Conservation (phyloP, 2,888 invertebrate genomes). For the Ethmia dodecea region DNA sequence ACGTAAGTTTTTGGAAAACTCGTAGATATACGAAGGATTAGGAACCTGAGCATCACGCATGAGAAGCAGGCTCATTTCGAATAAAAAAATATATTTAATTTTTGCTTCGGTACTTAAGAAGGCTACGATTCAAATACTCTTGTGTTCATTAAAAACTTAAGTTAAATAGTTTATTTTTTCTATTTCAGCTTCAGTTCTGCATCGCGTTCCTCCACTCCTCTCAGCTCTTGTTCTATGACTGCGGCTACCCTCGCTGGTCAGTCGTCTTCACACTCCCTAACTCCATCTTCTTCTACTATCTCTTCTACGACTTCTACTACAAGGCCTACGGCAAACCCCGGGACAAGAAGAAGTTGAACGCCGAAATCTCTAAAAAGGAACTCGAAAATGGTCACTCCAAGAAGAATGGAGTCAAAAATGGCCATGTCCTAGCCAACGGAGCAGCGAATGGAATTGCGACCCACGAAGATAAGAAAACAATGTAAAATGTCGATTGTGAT, state of each 20-base stretch:
- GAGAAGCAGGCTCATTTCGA: too few relatives aligned
- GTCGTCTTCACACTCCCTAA: slow-evolving; percentile 91
- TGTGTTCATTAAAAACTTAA: too few relatives aligned
- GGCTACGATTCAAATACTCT: too few relatives aligned
- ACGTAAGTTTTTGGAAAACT: too few relatives aligned
- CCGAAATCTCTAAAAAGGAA: slow-evolving; percentile 19
- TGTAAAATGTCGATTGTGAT: slow-evolving; percentile 1
- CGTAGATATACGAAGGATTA: too few relatives aligned
- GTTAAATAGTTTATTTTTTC: too few relatives aligned
- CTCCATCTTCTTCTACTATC: slow-evolving; percentile 93
- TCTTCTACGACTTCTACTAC: slow-evolving; percentile 95
- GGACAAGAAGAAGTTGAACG: slow-evolving; percentile 28
- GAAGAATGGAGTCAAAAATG: slow-evolving; percentile 28
- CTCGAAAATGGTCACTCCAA: slow-evolving; percentile 32
- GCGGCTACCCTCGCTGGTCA: slow-evolving; percentile 92
- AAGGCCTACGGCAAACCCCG: slow-evolving; percentile 80
- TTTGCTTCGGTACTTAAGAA: too few relatives aligned
- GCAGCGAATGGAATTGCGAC: slow-evolving; percentile 27
- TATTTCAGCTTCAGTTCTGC: slow-evolving; percentile 92
- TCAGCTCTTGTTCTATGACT: slow-evolving; percentile 90
- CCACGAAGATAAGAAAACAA: slow-evolving; percentile 17
- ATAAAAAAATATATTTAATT: too few relatives aligned
- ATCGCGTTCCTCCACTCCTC: slow-evolving; percentile 91
- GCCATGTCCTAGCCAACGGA: slow-evolving; percentile 20
- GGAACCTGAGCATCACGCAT: too few relatives aligned